Base-by-base conservation (phyloP, 2,113 vertebrate species). In the Ceuthmochares aereus region DNA sequence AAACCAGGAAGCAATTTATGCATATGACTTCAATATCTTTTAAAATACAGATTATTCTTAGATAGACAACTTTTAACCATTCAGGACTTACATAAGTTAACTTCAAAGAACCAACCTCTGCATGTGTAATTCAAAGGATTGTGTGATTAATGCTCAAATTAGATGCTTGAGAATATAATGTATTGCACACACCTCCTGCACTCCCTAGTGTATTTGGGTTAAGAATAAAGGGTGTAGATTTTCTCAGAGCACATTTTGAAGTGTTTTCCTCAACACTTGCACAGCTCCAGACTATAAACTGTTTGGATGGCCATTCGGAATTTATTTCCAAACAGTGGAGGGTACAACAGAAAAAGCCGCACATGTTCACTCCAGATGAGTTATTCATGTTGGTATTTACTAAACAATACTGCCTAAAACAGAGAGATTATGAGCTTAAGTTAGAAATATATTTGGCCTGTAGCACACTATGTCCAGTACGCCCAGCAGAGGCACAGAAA, bases 401-500 rank as follows among this genome's bases (percentile, higher is more conserved):
- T 42, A 78, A 96, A 75, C 59, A 90, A 30, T 63, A 8, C 34
- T 34, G 83, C 87, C 67, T 94, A 83, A 92, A 86, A 2, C 68
- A 90, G 68, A 67, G 60, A 91, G 60, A 93, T 90, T 92, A 76
- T 54, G 75, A 67, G 56, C 67, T 82, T 75, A 49, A 82, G 84
- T 95, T 95, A 88, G 89, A 72, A 72, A 79, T 54, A 64, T 75
- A 37, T 68, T 87, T 95, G 89, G 69, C 73, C 21, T 84, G 87
- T 47, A 95, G 91, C 54, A 92, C 91, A 80, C 59, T 27, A 2
- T 0, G 20, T 88, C 42, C 91, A 74, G 59, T 16, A 30, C 72
- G 67, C 58, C 59, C 75, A 86, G 85, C 37, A 93, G 51, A 90
- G 79, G 47, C 82, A 40, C 55, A 92, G 93, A 20, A 94, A 43